These are phyloP conservation scores for Arremon brunneinucha DNA, from an alignment of 2,797 vertebrate species.

Conservation along the genomic window DNA sequence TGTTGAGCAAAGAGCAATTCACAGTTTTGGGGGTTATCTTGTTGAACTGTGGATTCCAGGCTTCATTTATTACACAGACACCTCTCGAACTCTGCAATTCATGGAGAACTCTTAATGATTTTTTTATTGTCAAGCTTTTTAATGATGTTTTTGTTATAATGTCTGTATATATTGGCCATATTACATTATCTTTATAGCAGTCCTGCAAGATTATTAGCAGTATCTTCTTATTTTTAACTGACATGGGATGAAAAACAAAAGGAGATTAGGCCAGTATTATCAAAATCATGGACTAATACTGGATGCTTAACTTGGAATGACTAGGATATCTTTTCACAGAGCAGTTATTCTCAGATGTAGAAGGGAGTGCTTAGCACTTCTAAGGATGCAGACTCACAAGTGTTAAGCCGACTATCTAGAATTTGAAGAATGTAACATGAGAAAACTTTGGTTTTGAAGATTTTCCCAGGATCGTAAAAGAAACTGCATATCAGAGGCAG, in stretches of 20 bases:
- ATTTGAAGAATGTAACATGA: slow-evolving; percentile 32
- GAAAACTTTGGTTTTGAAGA: slow-evolving; percentile 4
- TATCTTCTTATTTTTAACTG: slow-evolving; percentile 34
- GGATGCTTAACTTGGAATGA: slow-evolving; percentile 33
- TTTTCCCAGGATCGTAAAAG: slow-evolving; percentile 54
- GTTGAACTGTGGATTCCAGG: background rate
- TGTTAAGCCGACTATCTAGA: slow-evolving; percentile 34
- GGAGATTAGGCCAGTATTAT: slow-evolving; percentile 22
- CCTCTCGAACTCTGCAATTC: background rate
- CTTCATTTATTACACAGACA: background rate
- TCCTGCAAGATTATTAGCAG: background rate
- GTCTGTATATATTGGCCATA: background rate
- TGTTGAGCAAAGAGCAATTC: background rate
- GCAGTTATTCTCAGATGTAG: background rate
- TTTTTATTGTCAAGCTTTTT: background rate
- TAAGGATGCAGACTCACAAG: background rate
- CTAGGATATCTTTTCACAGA: background rate
- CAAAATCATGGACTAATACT: background rate
- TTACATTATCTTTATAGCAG: slow-evolving; percentile 44
- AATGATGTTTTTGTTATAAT: background rate
- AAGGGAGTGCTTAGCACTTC: background rate
- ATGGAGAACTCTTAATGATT: background rate
- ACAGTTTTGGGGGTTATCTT: background rate
- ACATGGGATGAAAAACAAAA: slow-evolving; percentile 15
- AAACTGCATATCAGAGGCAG: background rate